These are phyloP conservation scores for Thecocarcelia acutangulata DNA, from an alignment of 2,888 invertebrate species.

Conservation along the genomic window DNA sequence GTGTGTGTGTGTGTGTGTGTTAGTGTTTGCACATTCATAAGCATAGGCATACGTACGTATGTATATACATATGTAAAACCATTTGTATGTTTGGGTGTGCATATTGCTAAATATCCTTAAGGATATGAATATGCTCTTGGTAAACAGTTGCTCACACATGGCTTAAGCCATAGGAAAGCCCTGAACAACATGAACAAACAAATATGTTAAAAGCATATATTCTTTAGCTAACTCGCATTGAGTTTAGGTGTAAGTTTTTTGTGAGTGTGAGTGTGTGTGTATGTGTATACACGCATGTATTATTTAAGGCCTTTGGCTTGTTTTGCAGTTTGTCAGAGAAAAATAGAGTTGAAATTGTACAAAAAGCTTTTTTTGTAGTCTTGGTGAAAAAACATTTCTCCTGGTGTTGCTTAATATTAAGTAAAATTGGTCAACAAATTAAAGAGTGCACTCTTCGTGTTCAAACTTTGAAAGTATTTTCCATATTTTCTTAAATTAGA, in stretches of 20 bases:
- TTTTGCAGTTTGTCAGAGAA: conserved; percentile 42
- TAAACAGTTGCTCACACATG: conserved; percentile 62
- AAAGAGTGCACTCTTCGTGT: too few relatives aligned
- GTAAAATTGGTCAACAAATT: too few relatives aligned
- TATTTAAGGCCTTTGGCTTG: conserved; percentile 45
- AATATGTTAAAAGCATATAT: conserved; percentile 24
- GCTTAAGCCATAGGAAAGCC: conserved; percentile 32
- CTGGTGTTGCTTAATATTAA: too few relatives aligned
- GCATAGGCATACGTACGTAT: conserved; percentile 51
- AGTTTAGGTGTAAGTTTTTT: neutral
- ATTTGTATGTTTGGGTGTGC: conserved; percentile 20
- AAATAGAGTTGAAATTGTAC: neutral
- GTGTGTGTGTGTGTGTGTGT: conserved; percentile 15
- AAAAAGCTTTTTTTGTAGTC: conserved; percentile 3
- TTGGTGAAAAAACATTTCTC: neutral
- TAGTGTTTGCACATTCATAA: conserved; percentile 14
- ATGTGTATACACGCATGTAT: conserved; percentile 17
- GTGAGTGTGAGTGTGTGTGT: neutral
- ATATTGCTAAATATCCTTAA: conserved; percentile 64
- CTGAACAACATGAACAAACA: conserved; percentile 34
- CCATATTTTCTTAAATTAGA: too few relatives aligned
- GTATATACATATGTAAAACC: conserved; percentile 51
- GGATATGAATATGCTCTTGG: conserved; percentile 50
- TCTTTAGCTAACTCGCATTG: conserved; percentile 16
- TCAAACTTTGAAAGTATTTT: too few relatives aligned